Evolutionary conservation across 1,140 invertebrate species (phyloP), one percentile per base, ranked within the genome.

Genomic region (Drosophila ercepeae): DNA sequence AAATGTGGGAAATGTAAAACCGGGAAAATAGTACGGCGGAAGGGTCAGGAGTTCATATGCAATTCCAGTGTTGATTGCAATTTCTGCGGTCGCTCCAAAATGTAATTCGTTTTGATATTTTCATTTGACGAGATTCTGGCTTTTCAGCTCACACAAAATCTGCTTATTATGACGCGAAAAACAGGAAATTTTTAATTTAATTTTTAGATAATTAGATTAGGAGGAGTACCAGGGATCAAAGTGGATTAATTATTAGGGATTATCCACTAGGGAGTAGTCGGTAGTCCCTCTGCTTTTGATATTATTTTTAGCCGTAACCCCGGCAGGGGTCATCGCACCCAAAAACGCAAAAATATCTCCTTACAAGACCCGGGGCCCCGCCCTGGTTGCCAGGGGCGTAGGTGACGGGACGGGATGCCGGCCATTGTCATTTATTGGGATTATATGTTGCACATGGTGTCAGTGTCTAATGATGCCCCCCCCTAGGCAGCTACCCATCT

Each of bases 361-460:
- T 46, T 69, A 69, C 64, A 8, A 8, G n/a, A n/a, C n/a, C n/a
- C n/a, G n/a, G n/a, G n/a, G n/a, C n/a, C n/a, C n/a, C n/a, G n/a
- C n/a, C n/a, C n/a, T 25, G n/a, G 8, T 1, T 25, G 5, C 23
- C 13, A 19, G 16, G 16, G 27, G 16, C 16, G 16, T 2, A 13
- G 14, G 39, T 29, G 9, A 23, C 16, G 23, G 8, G 9, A 23
- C 16, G 23, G 8, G 48, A 11, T 11, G 48, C n/a, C 21, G 48
- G 39, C 13, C 45, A 29, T 34, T 70, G 65, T 67, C 65, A 69
- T 69, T 69, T 49, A 65, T 50, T 55, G 51, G 53, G 59, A 69
- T 64, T 69, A 69, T 39, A 64, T 54, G 65, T 39, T 48, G 57
- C 64, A 68, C 57, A 61, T 52, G 65, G 32, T 69, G 65, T 61